phyloP scores from a whole-genome alignment of 1,140 invertebrate genomes.

The Drosophila varians region DNA sequence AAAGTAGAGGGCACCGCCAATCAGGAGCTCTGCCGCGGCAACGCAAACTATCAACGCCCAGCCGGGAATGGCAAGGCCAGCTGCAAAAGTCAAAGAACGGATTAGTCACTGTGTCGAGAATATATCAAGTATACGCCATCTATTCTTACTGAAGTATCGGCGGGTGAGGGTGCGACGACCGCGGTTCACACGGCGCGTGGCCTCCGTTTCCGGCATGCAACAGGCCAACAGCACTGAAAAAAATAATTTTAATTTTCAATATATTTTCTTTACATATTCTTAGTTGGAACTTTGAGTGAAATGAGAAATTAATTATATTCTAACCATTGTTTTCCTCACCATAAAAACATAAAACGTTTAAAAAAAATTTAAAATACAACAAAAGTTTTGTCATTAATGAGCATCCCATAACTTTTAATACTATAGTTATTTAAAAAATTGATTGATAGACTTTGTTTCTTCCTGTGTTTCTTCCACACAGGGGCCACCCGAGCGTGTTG shows the following conservation, averaged over 20 bases:
- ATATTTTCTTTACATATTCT: too few species aligned
- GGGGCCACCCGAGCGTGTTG: constrained; percentile 27
- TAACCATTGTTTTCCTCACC: background rate
- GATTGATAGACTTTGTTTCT: background rate
- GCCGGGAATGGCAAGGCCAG: constrained; percentile 87
- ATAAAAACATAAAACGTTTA: background rate
- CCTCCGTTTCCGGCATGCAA: constrained; percentile 88
- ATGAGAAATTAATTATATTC: background rate
- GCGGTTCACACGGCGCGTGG: constrained; percentile 89
- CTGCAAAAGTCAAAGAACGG: constrained; percentile 82
- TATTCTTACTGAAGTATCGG: constrained; percentile 90
- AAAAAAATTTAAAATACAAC: too few species aligned
- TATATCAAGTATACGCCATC: constrained; percentile 12
- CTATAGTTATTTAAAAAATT: constrained; percentile 3
- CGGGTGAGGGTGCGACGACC: constrained; percentile 90
- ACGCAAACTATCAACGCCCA: constrained; percentile 89
- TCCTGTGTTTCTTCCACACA: background rate
- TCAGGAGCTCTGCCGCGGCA: constrained; percentile 87
- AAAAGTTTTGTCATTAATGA: background rate
- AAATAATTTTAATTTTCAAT: background rate
- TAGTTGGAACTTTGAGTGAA: background rate
- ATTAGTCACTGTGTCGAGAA: background rate
- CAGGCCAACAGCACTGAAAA: constrained; percentile 84
- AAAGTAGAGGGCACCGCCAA: constrained; percentile 88
- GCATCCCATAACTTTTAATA: background rate